These are phyloP conservation scores for Heterotilapia buettikoferi DNA, from an alignment of 2,113 vertebrate genomes.

Conservation along the genomic window DNA sequence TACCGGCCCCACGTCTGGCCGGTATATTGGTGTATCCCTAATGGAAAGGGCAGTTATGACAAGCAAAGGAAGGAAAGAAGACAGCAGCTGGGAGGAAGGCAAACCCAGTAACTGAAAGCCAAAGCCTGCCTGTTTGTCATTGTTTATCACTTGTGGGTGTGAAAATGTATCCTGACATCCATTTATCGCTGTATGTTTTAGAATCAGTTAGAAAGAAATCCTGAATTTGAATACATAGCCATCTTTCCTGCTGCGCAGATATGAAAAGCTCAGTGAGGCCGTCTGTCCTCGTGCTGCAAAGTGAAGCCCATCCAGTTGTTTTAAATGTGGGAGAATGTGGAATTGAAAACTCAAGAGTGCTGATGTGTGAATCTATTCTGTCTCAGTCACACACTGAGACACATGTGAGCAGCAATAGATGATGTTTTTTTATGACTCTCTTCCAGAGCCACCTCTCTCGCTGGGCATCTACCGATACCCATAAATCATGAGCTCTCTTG, in stretches of 20 bases:
- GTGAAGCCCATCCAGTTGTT: constrained; percentile 14
- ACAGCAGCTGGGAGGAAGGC: constrained; percentile 1
- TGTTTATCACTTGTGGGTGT: constrained; percentile 22
- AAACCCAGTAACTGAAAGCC: constrained; percentile 12
- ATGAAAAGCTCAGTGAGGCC: constrained; percentile 18
- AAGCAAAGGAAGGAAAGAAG: constrained; percentile 20
- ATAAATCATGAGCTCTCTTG: constrained; percentile 66
- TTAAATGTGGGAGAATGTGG: neutral
- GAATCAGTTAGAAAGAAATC: constrained; percentile 13
- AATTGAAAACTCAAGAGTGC: neutral
- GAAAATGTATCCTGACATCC: constrained; percentile 22
- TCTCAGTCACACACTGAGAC: neutral
- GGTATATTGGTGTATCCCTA: neutral
- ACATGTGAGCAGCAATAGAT: constrained; percentile 9
- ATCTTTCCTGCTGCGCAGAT: constrained; percentile 15
- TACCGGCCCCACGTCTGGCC: neutral
- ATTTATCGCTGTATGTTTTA: constrained; percentile 33
- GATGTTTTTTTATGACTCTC: constrained; percentile 42
- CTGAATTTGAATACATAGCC: constrained; percentile 30
- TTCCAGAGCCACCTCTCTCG: constrained; percentile 29
- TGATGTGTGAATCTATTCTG: neutral
- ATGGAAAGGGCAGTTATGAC: constrained; percentile 36
- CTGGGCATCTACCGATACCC: constrained; percentile 54
- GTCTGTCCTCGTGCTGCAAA: neutral
- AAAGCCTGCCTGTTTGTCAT: constrained; percentile 15